Percentiles rank a stretch among this genome's conserved stretches.
phyloP scores from a whole-genome alignment of 2,113 vertebrate genomes.

The Propithecus coquereli region DNA sequence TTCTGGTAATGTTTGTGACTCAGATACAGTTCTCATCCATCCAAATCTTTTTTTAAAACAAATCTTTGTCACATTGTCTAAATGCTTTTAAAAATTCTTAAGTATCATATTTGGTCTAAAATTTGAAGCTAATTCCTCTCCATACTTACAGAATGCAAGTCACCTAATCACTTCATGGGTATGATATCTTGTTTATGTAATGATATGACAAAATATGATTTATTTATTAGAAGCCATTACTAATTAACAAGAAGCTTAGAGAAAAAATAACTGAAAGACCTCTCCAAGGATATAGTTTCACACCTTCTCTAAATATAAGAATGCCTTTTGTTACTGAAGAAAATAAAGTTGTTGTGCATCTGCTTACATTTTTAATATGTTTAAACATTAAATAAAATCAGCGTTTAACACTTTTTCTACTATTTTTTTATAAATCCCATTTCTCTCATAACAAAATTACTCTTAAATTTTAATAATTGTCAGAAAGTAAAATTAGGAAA shows the following conservation, averaged over 20 bases:
- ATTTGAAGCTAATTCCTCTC: not conserved
- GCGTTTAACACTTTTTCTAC: not conserved
- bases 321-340: not conserved
- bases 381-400: not conserved
- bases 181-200: not conserved
- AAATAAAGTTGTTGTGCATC: not conserved
- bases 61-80: not conserved
- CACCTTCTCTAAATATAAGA: not conserved
- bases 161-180: not conserved
- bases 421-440: not conserved
- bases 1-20: not conserved
- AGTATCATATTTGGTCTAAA: not conserved
- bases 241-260: not conserved
- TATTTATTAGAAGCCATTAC: not conserved
- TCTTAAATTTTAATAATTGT: not conserved
- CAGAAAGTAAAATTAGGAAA: not conserved
- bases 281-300: not conserved
- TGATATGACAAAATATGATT: not conserved
- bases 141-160: not conserved
- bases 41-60: not conserved
- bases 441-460: not conserved
- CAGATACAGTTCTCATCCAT: fast-evolving
- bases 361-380: not conserved
- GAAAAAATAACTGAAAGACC: not conserved
- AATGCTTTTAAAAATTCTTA: not conserved